A percentile compares a stretch with the other conserved stretches of the same genome.
These are phyloP conservation scores for Belgica antarctica DNA, from an alignment of 2,888 invertebrate genomes.

Conservation along the genomic window DNA sequence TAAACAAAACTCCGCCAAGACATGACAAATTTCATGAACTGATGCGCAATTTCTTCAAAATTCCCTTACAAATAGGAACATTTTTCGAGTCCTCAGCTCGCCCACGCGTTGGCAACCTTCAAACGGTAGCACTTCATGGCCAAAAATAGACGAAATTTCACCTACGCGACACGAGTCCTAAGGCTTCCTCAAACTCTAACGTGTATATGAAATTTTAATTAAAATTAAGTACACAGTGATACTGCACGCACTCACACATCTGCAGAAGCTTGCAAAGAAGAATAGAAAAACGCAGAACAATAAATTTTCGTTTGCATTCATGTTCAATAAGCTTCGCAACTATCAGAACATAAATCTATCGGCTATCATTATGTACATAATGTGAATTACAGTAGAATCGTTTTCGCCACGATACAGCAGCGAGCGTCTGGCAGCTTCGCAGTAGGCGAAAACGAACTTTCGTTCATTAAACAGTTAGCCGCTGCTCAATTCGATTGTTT, in stretches of 20 bases:
- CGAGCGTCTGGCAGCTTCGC: neutral
- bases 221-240: neutral
- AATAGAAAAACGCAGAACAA: neutral
- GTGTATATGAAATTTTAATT: slow-evolving; percentile 5
- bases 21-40: too few relatives aligned
- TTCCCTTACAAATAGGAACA: too few relatives aligned
- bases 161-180: neutral
- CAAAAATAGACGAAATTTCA: neutral
- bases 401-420: neutral
- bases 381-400: neutral
- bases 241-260: neutral
- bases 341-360: neutral
- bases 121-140: too few relatives aligned
- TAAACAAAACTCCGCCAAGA: too few relatives aligned
- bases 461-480: neutral
- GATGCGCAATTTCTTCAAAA: too few relatives aligned
- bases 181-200: too few relatives aligned
- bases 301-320: slow-evolving; percentile 4
- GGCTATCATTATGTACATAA: neutral
- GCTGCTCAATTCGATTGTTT: slow-evolving; percentile 12
- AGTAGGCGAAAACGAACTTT: neutral
- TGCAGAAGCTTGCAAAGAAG: neutral
- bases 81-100: too few relatives aligned
- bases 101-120: too few relatives aligned
- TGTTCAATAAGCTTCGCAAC: slow-evolving; percentile 8